A percentile compares a stretch with the other conserved stretches of the same genome.
Evolutionary conservation across 2,113 vertebrate species (phyloP).

Genomic region (Sylvicapra grimmia): DNA sequence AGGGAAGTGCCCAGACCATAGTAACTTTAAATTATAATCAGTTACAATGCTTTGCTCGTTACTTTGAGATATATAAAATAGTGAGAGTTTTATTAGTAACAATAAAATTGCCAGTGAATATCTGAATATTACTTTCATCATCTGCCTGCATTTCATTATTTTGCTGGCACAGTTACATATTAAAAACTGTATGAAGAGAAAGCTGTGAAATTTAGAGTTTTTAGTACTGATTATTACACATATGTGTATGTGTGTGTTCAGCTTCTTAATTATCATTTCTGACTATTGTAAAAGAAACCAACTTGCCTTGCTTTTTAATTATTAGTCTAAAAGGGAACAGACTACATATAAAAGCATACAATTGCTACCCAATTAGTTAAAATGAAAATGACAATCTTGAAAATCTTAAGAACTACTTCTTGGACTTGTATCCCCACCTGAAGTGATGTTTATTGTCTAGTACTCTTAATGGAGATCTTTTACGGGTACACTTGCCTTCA

Average conservation of each 20-base stretch:
- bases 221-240: background rate
- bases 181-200: background rate
- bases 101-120: background rate
- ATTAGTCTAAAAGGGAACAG: background rate
- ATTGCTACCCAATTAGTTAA: background rate
- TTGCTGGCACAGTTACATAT: background rate
- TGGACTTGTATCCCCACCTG: background rate
- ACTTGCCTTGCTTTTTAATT: background rate
- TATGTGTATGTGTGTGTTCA: background rate
- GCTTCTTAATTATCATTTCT: background rate
- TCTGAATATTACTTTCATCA: background rate
- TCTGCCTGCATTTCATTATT: background rate
- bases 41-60: background rate
- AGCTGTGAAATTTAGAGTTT: background rate
- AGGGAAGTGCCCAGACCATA: background rate
- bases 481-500: background rate
- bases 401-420: background rate
- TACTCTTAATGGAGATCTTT: background rate
- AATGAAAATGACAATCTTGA: background rate
- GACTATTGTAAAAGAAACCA: background rate
- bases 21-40: background rate
- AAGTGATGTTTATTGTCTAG: background rate
- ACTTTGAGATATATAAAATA: constrained; percentile 11
- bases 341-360: background rate
- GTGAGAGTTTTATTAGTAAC: background rate